These are phyloP conservation scores for Holacanthella duospinosa DNA, from an alignment of 2,888 invertebrate species.

Conservation along the genomic window DNA sequence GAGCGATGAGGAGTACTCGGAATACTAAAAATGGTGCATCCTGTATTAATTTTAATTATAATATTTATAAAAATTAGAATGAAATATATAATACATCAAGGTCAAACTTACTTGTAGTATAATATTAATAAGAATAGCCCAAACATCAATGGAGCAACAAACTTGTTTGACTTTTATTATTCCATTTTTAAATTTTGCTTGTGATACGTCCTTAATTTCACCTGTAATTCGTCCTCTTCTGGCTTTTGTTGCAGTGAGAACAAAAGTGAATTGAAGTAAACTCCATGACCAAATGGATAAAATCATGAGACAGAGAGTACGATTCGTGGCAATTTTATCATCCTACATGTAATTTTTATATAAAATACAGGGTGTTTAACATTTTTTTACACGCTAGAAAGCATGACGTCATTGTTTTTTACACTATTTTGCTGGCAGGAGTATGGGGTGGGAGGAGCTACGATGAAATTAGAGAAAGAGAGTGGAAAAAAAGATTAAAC, in stretches of 20 bases:
- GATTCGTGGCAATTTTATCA: slow-evolving; percentile 65
- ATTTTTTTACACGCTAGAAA: too few species aligned
- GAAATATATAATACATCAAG: too few species aligned
- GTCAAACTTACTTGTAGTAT: slow-evolving; percentile 48
- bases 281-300: slow-evolving; percentile 88
- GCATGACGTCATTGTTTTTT: too few species aligned
- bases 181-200: slow-evolving; percentile 31
- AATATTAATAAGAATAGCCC: slow-evolving; percentile 75
- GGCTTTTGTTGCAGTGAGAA: slow-evolving; percentile 77
- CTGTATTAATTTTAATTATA: slow-evolving; percentile 27
- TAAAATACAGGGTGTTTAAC: too few species aligned
- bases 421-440: too few species aligned
- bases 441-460: too few species aligned
- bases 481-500: too few species aligned
- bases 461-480: too few species aligned
- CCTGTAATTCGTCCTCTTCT: slow-evolving; percentile 58
- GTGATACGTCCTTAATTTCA: slow-evolving; percentile 22
- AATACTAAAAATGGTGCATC: slow-evolving; percentile 82
- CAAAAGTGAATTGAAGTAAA: slow-evolving; percentile 85
- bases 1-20: slow-evolving; percentile 70
- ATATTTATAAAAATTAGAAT: neutral
- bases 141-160: slow-evolving; percentile 76
- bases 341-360: slow-evolving; percentile 49
- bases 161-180: slow-evolving; percentile 38
- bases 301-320: slow-evolving; percentile 68